Base-by-base conservation (phyloP, 30 jellyfish, hydroid and myxozoan species). In the Aurelia aurita region DNA sequence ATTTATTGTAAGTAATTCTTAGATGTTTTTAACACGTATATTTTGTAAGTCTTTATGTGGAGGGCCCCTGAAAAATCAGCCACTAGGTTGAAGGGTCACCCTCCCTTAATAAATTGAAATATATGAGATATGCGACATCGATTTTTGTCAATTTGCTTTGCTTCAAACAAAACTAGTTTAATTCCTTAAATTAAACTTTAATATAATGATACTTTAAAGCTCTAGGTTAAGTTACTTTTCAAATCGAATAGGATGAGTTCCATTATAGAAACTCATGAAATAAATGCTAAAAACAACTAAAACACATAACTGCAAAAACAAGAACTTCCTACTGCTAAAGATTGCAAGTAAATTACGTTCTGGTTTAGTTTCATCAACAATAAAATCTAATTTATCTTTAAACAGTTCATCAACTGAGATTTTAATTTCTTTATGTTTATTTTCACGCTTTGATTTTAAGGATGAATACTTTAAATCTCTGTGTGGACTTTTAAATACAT, bases 401-500 rank as follows among this genome's bases (percentile, higher is more conserved):
- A 58, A 70, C 4, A 66, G 43, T 31, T 67, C 84, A n/a, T 82
- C 91, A 27, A 82, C 91, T 5, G 91, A 82, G 8, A 82, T 82
- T 67, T 82, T 82, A 23, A 82, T 71, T 69, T 82, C 79, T 57
- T 57, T 82, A 19, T 28, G 77, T 58, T 67, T 82, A 55, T 69
- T 34, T 2, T 11, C 74, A 23, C 51, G 43, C 10, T 51, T 66
- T 39, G n/a, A 5, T 53, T 54, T 68, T 19, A 18, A 14, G 25
- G 74, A 65, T 51, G 32, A 14, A 32, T 69, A 21, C 54, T 57
- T 29, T 10, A 34, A 39, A 1, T 47, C n/a, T 43, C 69, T 82
- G 15, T 61, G 34, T 31, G 91, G 85, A 73, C 91, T 82, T 49
- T 82, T 70, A 59, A 82, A 82, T 46, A 82, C 60, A 39, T 84